Evolutionary conservation across 2,113 vertebrate genomes (phyloP).

Genomic region (Eidolon helvum): DNA sequence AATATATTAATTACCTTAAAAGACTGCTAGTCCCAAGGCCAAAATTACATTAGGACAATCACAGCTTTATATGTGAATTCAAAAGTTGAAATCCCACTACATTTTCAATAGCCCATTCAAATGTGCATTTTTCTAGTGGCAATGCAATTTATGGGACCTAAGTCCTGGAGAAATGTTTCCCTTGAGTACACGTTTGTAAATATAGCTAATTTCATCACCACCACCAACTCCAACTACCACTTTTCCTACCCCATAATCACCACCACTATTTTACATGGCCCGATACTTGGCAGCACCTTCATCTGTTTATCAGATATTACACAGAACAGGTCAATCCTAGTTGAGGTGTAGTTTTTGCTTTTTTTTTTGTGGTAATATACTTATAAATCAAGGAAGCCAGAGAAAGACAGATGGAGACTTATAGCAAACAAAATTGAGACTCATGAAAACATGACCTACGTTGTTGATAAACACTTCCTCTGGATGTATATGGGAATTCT

Average conservation of each 20-base stretch:
- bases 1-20: conserved; percentile 21
- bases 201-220: background rate
- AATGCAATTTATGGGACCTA: background rate
- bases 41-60: background rate
- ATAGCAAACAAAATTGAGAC: conserved; percentile 33
- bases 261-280: background rate
- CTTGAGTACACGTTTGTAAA: background rate
- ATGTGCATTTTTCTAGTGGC: background rate
- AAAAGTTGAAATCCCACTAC: background rate
- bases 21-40: background rate
- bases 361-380: background rate
- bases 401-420: conserved; percentile 5
- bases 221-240: background rate
- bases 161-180: background rate
- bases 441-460: background rate
- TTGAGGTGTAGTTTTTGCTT: background rate
- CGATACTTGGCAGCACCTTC: background rate
- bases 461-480: background rate
- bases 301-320: background rate
- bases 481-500: background rate
- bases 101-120: background rate
- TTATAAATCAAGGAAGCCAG: background rate
- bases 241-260: background rate
- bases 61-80: background rate
- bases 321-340: background rate